These are phyloP conservation scores for Scolopax bukidnonensis DNA, from an alignment of 2,797 vertebrate genomes.

Conservation along the genomic window DNA sequence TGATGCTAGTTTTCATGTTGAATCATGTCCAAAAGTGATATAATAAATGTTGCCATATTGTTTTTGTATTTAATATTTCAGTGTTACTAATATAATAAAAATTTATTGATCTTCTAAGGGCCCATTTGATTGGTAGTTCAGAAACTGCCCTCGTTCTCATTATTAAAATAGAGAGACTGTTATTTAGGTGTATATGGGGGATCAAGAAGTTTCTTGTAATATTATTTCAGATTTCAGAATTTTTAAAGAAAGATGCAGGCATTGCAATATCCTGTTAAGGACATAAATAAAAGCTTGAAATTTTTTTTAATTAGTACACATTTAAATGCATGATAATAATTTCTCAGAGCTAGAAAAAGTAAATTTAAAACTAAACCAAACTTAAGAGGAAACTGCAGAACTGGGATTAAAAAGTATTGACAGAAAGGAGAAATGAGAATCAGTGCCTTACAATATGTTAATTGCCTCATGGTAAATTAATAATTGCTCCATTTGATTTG, in stretches of 20 bases:
- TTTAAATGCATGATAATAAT: not conserved
- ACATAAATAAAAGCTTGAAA: not conserved
- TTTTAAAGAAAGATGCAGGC: not conserved
- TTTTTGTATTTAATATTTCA: not conserved
- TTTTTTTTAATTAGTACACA: not conserved
- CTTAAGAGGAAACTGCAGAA: not conserved
- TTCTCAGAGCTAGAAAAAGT: not conserved
- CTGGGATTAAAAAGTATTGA: not conserved
- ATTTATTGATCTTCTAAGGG: not conserved
- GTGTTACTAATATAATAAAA: not conserved
- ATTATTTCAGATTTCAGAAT: not conserved
- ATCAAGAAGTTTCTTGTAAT: not conserved
- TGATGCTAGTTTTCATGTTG: not conserved
- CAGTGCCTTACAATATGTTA: not conserved
- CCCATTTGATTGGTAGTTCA: not conserved
- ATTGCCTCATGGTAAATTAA: not conserved
- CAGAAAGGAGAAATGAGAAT: not conserved
- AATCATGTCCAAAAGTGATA: not conserved
- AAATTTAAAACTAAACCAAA: not conserved
- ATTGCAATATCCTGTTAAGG: not conserved
- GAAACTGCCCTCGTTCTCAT: not conserved
- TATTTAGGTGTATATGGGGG: not conserved
- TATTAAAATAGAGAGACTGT: not conserved
- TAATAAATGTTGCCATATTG: not conserved
- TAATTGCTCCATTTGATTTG: not conserved